Conservation (phyloP, 2,113 vertebrate species). For the Aleadryas rufinucha region DNA sequence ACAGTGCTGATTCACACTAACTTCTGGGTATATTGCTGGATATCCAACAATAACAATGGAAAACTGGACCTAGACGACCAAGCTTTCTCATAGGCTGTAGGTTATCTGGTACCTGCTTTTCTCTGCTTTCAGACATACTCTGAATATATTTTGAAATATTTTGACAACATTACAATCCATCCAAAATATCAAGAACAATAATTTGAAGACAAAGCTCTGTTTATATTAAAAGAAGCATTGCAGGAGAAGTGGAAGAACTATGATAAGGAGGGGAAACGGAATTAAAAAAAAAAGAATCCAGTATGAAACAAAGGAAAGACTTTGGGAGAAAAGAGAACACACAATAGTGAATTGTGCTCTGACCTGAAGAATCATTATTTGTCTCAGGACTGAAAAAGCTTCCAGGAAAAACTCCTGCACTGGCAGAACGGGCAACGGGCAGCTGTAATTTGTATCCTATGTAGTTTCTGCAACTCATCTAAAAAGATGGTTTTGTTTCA, state of each 20-base stretch:
- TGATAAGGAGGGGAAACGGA: not conserved
- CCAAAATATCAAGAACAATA: not conserved
- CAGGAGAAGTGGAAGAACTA: not conserved
- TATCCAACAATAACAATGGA: not conserved
- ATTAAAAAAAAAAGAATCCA: not conserved
- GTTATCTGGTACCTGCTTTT: not conserved
- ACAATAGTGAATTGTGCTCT: not conserved
- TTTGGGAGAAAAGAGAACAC: not conserved
- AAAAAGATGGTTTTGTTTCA: constrained; percentile 30
- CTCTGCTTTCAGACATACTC: not conserved
- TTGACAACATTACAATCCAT: not conserved
- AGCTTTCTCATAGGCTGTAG: not conserved
- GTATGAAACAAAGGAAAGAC: not conserved
- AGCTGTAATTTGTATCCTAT: constrained; percentile 68
- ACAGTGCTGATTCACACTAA: not conserved
- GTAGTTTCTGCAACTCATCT: constrained; percentile 87
- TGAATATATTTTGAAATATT: not conserved
- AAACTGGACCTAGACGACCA: not conserved
- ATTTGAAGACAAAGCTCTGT: not conserved
- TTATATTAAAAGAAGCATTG: not conserved
- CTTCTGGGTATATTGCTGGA: not conserved
- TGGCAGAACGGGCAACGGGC: not conserved
- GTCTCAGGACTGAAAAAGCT: not conserved
- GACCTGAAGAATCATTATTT: constrained; percentile 52
- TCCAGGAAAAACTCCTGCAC: not conserved